Conservation (phyloP, 2,888 invertebrate species). For the Acanthoscelides obtectus region DNA sequence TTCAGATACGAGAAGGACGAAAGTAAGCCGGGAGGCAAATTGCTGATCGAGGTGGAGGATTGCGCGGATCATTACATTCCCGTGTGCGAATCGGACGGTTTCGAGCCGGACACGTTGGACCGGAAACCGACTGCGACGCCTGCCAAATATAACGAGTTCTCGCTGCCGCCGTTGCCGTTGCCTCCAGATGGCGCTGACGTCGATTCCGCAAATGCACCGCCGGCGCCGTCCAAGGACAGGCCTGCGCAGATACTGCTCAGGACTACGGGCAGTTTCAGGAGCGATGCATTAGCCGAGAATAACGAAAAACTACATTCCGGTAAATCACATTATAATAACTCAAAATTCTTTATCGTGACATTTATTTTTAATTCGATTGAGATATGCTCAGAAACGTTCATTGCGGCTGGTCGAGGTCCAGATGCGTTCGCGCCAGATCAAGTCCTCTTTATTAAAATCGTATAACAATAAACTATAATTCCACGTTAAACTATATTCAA, state of each 20-base stretch:
- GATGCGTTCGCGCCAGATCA: too few species aligned
- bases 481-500: too few species aligned
- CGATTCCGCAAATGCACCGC: too few species aligned
- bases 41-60: conserved; percentile 81
- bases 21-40: conserved; percentile 67
- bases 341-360: conserved; percentile 38
- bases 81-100: conserved; percentile 75
- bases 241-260: conserved; percentile 58
- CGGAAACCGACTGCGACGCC: conserved; percentile 70
- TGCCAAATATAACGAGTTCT: too few species aligned
- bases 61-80: conserved; percentile 71
- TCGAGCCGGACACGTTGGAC: conserved; percentile 83
- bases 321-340: neutral
- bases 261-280: conserved; percentile 68
- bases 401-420: too few species aligned
- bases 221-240: conserved; percentile 54
- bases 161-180: too few species aligned
- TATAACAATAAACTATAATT: too few species aligned
- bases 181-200: too few species aligned
- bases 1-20: conserved; percentile 51
- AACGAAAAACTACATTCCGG: neutral
- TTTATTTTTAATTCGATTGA: too few species aligned
- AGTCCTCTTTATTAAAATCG: too few species aligned
- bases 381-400: too few species aligned
- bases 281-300: conserved; percentile 36